phyloP scores from a whole-genome alignment of 2,113 vertebrate species.

The Diglossa brunneiventris region DNA sequence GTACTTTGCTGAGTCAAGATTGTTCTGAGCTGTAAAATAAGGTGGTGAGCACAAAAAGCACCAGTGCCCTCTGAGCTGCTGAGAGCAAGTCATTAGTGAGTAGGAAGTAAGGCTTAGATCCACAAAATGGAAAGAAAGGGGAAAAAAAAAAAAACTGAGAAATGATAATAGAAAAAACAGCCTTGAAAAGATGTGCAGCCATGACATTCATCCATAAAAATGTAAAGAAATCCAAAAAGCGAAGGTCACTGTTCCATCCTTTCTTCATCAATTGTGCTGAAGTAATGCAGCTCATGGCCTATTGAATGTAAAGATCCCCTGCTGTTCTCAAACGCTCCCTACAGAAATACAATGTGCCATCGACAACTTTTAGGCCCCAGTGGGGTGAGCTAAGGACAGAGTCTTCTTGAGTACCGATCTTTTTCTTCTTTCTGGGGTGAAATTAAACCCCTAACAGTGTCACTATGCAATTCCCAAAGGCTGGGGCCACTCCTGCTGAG shows the following conservation, averaged over 20 bases:
- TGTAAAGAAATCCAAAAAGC: constrained; percentile 34
- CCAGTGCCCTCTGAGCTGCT: neutral
- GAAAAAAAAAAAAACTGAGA: neutral
- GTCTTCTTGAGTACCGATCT: neutral
- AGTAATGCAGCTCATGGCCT: constrained; percentile 38
- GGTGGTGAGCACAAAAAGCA: neutral
- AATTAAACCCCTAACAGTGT: neutral
- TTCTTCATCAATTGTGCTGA: constrained; percentile 42
- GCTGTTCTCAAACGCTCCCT: neutral
- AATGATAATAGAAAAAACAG: neutral
- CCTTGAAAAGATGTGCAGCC: neutral
- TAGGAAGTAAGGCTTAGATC: neutral
- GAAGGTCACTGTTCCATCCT: constrained; percentile 8
- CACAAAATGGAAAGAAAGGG: neutral
- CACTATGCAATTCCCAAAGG: neutral
- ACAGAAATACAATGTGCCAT: constrained; percentile 26
- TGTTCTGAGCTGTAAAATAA: neutral
- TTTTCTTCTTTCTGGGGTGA: constrained; percentile 16
- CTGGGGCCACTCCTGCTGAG: neutral
- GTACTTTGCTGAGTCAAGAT: constrained; percentile 6
- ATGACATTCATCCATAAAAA: constrained; percentile 50
- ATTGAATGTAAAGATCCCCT: constrained; percentile 44
- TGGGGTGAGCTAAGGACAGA: constrained; percentile 48
- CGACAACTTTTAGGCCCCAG: constrained; percentile 13
- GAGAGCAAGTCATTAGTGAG: neutral